Conservation (phyloP, 2,113 vertebrate genomes). For the Centropristis striata region DNA sequence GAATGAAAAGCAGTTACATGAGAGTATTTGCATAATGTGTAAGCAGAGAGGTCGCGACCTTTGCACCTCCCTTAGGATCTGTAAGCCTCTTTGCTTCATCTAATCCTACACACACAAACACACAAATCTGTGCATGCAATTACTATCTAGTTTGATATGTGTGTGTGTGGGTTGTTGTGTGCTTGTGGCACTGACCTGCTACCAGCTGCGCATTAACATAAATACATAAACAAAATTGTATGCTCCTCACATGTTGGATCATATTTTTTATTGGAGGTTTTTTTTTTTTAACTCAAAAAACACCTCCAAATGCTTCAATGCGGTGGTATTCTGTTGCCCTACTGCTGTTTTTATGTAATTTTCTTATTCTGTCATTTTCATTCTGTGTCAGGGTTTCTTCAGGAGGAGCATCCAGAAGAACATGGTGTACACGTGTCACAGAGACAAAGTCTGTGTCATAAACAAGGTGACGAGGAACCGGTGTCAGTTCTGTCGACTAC, state of each 20-base stretch:
- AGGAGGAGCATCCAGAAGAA: constrained; percentile 97
- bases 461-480: constrained; percentile 98
- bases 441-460: constrained; percentile 96
- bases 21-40: constrained; percentile 52
- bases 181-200: background rate
- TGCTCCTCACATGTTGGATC: background rate
- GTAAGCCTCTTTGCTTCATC: constrained; percentile 69
- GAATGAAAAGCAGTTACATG: constrained; percentile 20
- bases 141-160: constrained; percentile 37
- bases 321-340: background rate
- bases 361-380: no score
- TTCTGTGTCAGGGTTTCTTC: constrained; percentile 91
- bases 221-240: no score
- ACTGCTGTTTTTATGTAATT: background rate
- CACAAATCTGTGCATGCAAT: constrained; percentile 25
- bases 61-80: constrained; percentile 48
- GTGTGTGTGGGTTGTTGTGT: constrained; percentile 20
- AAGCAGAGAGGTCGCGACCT: constrained; percentile 54
- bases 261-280: no score
- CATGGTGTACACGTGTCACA: constrained; percentile 96
- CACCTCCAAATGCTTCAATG: background rate
- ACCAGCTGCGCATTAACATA: background rate
- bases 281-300: background rate
- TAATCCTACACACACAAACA: constrained; percentile 58
- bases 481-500: constrained; percentile 96